phyloP scores from a whole-genome alignment of 2,797 vertebrate species.

The Sus cebifrons region DNA sequence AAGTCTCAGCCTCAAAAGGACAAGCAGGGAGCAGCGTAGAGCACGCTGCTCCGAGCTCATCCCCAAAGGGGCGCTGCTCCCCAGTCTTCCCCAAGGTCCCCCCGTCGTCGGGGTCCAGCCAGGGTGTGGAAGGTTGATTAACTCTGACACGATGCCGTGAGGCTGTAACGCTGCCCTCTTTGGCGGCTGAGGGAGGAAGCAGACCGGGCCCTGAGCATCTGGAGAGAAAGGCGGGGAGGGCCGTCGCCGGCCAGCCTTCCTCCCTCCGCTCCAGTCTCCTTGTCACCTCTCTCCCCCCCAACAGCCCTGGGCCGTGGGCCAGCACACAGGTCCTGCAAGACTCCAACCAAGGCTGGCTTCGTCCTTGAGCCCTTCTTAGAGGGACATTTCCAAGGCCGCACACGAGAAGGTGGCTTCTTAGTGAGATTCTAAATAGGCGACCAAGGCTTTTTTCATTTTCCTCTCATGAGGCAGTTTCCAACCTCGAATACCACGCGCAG shows the following conservation, averaged over 20 bases:
- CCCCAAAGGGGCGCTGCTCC: fast-evolving
- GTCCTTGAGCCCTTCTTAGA: neutral
- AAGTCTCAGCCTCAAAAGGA: neutral
- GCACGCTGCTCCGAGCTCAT: no score
- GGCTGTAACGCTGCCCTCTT: neutral
- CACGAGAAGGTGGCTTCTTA: neutral
- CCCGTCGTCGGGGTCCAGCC: neutral
- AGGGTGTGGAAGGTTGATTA: fast-evolving
- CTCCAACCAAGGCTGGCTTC: neutral
- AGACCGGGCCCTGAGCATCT: neutral
- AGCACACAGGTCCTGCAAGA: neutral
- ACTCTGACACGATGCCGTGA: no score
- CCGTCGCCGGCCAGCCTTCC: fast-evolving
- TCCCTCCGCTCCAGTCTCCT: fast-evolving
- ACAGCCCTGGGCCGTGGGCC: fast-evolving
- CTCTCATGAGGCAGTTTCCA: neutral
- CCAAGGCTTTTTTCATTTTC: neutral
- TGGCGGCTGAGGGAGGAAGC: neutral
- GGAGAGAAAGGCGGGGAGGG: neutral
- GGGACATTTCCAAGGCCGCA: neutral
- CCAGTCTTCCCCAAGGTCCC: neutral
- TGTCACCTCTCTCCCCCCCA: fast-evolving
- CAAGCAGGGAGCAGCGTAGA: no score
- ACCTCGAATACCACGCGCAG: conserved; percentile 34
- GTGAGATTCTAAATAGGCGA: neutral